phyloP scores from a whole-genome alignment of 2,113 vertebrate species.

The Phalacrocorax brasilianus region DNA sequence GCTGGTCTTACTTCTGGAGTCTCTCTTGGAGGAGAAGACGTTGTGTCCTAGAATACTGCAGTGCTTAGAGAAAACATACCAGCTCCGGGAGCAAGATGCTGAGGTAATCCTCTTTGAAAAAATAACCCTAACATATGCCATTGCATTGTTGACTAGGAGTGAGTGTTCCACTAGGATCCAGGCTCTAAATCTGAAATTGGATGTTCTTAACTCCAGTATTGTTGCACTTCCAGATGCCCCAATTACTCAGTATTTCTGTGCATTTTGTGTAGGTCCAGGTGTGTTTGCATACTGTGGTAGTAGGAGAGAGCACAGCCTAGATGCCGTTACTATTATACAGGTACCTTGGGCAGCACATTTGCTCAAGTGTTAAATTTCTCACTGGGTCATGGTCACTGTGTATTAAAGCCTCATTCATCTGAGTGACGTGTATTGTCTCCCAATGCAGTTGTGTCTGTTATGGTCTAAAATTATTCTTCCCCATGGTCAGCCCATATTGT shows the following conservation, averaged over 20 bases:
- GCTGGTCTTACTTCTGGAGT: constrained; percentile 90
- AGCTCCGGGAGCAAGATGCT: constrained; percentile 83
- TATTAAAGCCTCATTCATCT: neutral
- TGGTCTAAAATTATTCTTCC: neutral
- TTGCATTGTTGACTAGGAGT: neutral
- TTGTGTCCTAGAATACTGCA: constrained; percentile 74
- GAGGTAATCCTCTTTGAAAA: constrained; percentile 79
- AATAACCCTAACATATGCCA: accelerated
- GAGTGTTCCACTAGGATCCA: neutral
- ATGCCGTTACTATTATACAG: neutral
- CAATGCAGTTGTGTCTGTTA: neutral
- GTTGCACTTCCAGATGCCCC: neutral
- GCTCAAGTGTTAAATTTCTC: neutral
- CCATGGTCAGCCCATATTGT: neutral
- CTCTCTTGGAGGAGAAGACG: constrained; percentile 83
- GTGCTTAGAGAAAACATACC: constrained; percentile 79
- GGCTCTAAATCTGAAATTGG: neutral
- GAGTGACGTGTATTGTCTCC: neutral
- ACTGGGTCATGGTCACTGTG: neutral
- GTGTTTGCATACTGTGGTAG: neutral
- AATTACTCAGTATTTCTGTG: neutral
- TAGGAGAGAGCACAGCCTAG: neutral
- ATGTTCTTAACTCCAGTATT: neutral
- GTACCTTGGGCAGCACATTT: neutral
- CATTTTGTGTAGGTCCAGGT: neutral